A percentile compares a stretch with the other conserved stretches of the same genome.
Conservation (phyloP, 2,797 vertebrate genomes). For the Denticeps clupeoides region DNA sequence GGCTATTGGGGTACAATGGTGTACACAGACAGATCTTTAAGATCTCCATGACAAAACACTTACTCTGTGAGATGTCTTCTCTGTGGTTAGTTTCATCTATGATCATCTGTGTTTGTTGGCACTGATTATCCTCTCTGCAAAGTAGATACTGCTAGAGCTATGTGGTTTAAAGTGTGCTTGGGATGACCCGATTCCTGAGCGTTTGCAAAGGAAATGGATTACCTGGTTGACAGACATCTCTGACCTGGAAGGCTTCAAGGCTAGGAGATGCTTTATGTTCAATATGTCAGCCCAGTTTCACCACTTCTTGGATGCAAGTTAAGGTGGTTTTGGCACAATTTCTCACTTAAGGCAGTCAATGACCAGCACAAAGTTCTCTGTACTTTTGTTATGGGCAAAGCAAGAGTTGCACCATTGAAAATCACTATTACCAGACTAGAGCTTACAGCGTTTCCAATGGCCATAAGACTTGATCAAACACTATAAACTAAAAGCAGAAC, state of each 20-base stretch:
- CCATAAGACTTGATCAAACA: too few species aligned
- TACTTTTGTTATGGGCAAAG: conserved; percentile 1
- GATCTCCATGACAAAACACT: not conserved
- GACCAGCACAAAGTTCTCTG: not conserved
- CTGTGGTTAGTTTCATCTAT: conserved; percentile 8
- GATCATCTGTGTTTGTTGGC: conserved; percentile 5
- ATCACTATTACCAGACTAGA: too few species aligned
- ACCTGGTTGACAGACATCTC: not conserved
- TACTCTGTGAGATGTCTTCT: conserved; percentile 7
- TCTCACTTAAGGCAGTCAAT: conserved; percentile 5
- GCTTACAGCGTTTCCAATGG: too few species aligned
- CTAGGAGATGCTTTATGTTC: conserved; percentile 2
- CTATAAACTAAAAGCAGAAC: too few species aligned
- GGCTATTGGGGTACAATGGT: conserved; percentile 12
- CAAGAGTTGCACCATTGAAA: too few species aligned
- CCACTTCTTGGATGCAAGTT: conserved; percentile 21
- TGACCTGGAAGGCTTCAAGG: not conserved
- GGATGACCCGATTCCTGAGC: conserved; percentile 11
- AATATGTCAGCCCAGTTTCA: conserved; percentile 3
- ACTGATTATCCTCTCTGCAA: conserved; percentile 1
- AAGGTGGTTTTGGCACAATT: conserved; percentile 10
- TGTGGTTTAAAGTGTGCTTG: conserved; percentile 4
- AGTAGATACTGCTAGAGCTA: conserved; percentile 17
- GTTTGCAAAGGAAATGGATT: not conserved
- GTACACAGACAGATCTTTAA: conserved; percentile 3